Evolutionary conservation across 2,888 invertebrate species (phyloP).

Genomic region (Cinara cedri): DNA sequence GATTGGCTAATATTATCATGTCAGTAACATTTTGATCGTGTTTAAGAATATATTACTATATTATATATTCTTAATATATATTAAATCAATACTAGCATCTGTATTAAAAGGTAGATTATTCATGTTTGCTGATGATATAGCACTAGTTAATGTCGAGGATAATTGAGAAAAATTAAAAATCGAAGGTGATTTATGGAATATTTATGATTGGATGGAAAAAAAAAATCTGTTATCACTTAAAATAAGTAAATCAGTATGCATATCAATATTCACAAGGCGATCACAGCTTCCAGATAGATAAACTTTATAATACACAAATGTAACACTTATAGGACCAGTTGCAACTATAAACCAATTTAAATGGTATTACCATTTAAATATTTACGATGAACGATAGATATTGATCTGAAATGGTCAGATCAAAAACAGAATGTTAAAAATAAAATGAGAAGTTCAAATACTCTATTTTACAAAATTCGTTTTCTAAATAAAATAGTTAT

Average conservation of each 20-base stretch:
- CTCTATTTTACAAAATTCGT: not conserved
- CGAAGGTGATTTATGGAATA: too few relatives aligned
- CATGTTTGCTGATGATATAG: not conserved
- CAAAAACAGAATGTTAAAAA: not conserved
- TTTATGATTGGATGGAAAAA: not conserved
- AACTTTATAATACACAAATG: too few relatives aligned
- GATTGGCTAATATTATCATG: too few relatives aligned
- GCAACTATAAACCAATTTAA: not conserved
- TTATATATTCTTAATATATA: not conserved
- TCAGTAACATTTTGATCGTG: too few relatives aligned
- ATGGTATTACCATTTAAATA: too few relatives aligned
- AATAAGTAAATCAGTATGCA: not conserved
- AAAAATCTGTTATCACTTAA: not conserved
- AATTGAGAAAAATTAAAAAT: conserved; percentile 11
- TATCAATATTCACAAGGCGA: not conserved
- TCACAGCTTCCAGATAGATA: too few relatives aligned
- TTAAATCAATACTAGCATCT: not conserved
- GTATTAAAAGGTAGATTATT: not conserved
- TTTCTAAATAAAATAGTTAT: not conserved
- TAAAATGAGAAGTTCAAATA: not conserved
- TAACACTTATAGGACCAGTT: too few relatives aligned
- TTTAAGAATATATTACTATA: too few relatives aligned
- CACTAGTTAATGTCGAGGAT: conserved; percentile 4
- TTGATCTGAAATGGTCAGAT: not conserved
- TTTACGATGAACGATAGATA: not conserved